phyloP scores from a whole-genome alignment of 2,797 vertebrate species.

The Bovichtus diacanthus region DNA sequence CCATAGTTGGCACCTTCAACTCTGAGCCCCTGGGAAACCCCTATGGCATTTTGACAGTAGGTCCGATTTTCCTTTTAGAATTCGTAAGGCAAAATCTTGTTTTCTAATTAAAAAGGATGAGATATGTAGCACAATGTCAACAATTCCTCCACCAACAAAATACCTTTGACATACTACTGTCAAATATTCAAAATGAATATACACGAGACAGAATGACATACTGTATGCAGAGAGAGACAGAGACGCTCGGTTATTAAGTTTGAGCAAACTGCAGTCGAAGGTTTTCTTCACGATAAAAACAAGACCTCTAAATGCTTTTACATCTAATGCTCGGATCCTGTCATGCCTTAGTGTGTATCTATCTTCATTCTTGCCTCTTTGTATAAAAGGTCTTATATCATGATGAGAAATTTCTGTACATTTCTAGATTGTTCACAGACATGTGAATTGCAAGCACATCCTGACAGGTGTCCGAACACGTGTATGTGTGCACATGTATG shows the following conservation, averaged over 20 bases:
- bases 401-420: background rate
- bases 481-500: too few species aligned
- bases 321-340: background rate
- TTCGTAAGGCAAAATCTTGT: background rate
- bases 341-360: background rate
- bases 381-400: background rate
- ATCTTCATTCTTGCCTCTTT: background rate
- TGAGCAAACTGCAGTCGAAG: background rate
- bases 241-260: background rate
- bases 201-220: background rate
- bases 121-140: background rate
- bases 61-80: background rate
- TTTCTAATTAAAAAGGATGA: background rate
- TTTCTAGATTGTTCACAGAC: background rate
- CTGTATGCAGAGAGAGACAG: background rate
- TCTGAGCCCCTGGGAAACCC: background rate
- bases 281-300: background rate
- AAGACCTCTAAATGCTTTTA: background rate
- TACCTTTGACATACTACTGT: background rate
- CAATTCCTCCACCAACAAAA: background rate
- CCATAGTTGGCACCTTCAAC: background rate
- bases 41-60: background rate
- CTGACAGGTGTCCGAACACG: background rate
- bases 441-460: background rate
- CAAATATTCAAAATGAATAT: background rate